Base-by-base conservation (phyloP, 2,113 vertebrate species). In the Hippocampus guttulatus region DNA sequence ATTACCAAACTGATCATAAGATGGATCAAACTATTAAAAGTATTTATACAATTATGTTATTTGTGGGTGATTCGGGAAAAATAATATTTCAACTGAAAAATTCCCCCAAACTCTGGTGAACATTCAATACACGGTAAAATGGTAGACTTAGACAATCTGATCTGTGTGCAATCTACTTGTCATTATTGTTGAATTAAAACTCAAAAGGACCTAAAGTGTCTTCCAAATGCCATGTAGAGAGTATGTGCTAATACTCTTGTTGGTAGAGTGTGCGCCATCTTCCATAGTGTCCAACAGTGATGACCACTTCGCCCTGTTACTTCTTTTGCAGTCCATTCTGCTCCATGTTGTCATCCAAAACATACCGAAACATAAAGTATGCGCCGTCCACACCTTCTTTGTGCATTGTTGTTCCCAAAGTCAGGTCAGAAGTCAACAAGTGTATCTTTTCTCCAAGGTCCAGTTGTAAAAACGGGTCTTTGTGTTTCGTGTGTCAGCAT, bases 331-430 rank as follows among this genome's bases (percentile, higher is more conserved):
- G 10, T 2, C 20, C 57, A 16, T 58, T 30, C 20, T 9, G 12
- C 30, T 61, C 27, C 58, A 33, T 40, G 30, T 62, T 62, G 16
- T 62, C 73, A 68, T 68, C 76, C 67, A 67, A 63, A 7, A 18
- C 23, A 74, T 33, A 74, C 40, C 57, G 45, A 68, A 72, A 67
- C 30, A 21, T 21, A 64, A 71, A 38, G 63, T 69, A 67, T 75
- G 73, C 76, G 11, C 23, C 52, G 23, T 23, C 52, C 82, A 80
- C 78, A 73, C 74, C 75, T 74, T 73, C 70, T 64, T 76, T 75
- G 66, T 77, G 70, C 67, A 58, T 66, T 78, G 27, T 76, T 68
- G 65, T 64, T n/a, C 74, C 73, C 60, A 43, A 73, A 75, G 64
- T 38, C 23, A 71, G 64, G 74, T 52, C 47, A 68, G 63, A 70